Percentiles rank a stretch among this genome's conserved stretches.
phyloP scores from a whole-genome alignment of 2,113 vertebrate genomes.

The Ceyx cyanopectus region DNA sequence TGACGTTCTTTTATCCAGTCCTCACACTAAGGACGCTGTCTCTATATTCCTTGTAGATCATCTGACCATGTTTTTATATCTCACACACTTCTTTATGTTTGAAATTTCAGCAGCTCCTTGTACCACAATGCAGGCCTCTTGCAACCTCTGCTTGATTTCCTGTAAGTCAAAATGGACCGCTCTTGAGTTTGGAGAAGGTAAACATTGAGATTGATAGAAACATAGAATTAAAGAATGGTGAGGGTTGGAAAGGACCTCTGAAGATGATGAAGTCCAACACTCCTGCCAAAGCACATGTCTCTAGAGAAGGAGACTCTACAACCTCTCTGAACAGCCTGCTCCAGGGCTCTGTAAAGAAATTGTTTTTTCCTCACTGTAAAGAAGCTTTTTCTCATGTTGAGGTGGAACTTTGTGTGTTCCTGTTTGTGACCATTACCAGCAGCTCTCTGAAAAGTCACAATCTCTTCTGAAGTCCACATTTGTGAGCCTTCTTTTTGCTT shows the following conservation, averaged over 20 bases:
- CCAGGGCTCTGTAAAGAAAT: too few species aligned
- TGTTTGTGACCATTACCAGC: not conserved
- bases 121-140: not conserved
- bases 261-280: too few species aligned
- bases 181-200: not conserved
- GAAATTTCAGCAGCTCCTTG: not conserved
- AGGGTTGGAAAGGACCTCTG: too few species aligned
- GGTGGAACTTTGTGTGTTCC: too few species aligned
- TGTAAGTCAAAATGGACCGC: not conserved
- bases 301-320: too few species aligned
- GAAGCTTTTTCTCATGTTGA: too few species aligned
- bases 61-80: not conserved
- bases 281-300: too few species aligned
- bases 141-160: not conserved
- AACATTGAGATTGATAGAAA: not conserved
- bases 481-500: not conserved
- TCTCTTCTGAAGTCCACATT: fast-evolving
- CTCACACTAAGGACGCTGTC: not conserved
- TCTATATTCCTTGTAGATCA: not conserved
- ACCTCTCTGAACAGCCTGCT: too few species aligned
- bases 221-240: too few species aligned
- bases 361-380: too few species aligned
- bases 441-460: not conserved
- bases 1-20: not conserved
- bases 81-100: not conserved